Base-by-base conservation (phyloP, 2,797 vertebrate species). In the Liparis tanakae region DNA sequence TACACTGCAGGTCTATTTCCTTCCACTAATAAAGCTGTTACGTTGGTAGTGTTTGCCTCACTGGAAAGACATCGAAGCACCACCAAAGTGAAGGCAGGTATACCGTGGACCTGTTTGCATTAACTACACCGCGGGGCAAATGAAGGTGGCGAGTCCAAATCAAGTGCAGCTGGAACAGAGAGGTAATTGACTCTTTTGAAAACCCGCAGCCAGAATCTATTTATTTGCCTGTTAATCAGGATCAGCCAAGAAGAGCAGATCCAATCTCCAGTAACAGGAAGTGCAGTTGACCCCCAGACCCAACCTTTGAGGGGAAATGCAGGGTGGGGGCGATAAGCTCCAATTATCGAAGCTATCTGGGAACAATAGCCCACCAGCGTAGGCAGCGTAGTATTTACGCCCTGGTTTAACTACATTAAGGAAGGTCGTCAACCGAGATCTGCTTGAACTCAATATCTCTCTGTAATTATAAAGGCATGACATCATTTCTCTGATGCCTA, bases 221-320 rank as follows among this genome's bases (percentile, higher is more conserved):
- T 85, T 80, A 74, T 87, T 83, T 70, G 70, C 78, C 64, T 65
- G 80, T 81, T 87, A 82, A 89, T 90, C 74, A 66, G 58, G 43
- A 64, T 46, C 54, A n/a, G 8, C 55, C 18, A 25, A 59, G 60
- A 73, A 53, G 44, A 75, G 67, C 3, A 76, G 66, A 85, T 89
- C 48, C 56, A 85, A 81, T 89, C 74, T 77, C 67, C 69, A 79
- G 70, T 37, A 82, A 58, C 70, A 81, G 89, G 84, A 90, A 91
- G 75, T 58, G 30, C 34, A 59, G 46, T 36, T 63, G 79, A 80
- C 74, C 68, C 50, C 46, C 46, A 44, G 41, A 74, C 55, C 6
- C 57, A 78, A 81, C 66, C 78, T 83, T 68, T 71, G n/a, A 69
- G 48, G 75, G 44, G 50, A 61, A 56, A 55, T 8, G 12, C 15